Conservation (phyloP, 2,113 vertebrate genomes). For the Lamprotornis superbus region DNA sequence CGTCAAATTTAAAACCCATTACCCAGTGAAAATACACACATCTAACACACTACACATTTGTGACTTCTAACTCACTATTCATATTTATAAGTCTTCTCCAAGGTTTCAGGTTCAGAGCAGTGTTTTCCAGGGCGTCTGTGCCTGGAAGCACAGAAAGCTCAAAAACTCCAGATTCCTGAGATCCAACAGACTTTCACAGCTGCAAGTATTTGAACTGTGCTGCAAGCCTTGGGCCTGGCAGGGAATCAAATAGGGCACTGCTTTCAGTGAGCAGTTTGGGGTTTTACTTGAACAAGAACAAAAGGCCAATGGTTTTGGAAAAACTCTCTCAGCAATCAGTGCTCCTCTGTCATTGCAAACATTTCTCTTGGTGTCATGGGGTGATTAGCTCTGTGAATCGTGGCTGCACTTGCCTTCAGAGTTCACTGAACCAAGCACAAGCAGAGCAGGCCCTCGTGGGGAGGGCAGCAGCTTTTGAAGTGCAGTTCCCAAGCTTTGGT, state of each 20-base stretch:
- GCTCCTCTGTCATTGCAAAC: neutral
- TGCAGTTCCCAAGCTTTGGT: neutral
- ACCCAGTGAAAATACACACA: too few species aligned
- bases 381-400: neutral
- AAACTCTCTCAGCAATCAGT: neutral
- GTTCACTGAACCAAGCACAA: neutral
- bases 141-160: too few species aligned
- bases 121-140: too few species aligned
- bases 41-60: too few species aligned
- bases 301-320: neutral
- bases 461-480: neutral
- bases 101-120: too few species aligned
- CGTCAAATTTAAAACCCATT: too few species aligned
- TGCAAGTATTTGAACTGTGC: neutral
- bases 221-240: slow-evolving; percentile 12
- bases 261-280: neutral
- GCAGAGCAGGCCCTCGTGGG: neutral
- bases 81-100: too few species aligned
- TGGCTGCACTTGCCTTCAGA: neutral
- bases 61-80: too few species aligned
- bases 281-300: slow-evolving; percentile 20
- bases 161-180: too few species aligned
- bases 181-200: neutral
- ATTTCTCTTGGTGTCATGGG: neutral
- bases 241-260: neutral